Evolutionary conservation across 2,113 vertebrate genomes (phyloP), one percentile per base, ranked within the genome.

Genomic region (Hiodon alosoides): DNA sequence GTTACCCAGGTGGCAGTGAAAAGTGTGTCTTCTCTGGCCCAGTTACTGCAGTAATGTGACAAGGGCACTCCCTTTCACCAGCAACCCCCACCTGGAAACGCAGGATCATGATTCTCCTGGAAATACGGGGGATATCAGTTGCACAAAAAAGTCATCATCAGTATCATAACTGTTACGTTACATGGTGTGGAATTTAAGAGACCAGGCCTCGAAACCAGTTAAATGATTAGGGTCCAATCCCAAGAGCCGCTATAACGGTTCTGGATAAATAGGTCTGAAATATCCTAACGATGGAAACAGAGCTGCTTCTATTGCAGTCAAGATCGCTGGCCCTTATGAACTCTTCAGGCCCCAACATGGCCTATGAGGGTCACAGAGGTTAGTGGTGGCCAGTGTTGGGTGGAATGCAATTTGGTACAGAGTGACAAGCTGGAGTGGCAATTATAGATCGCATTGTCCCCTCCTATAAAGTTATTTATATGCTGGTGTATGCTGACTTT

Each of bases 1-100:
- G 87, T 86, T 83, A 86, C 76, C 86, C 84, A 86, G 85, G 83
- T 88, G 87, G 84, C 75, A 78, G 79, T 74, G 79, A 79, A 81
- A 87, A 81, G 84, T 60, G 79, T 84, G 79, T 81, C 79, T 79
- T 78, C 78, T 76, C 74, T 86, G 87, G 85, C 87, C 87, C 82
- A 87, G 81, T 89, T 89, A 82, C 69, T 77, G 79, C 78, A 73
- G 75, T 53, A 80, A 79, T 77, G 79, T 81, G 82, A 83, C 83
- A 79, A 81, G 64, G 4, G 77, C 76, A 71, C 79, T 74, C 82
- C 54, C 16, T 69, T 72, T 79, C 68, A 83, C 77, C 80, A 86
- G 80, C 82, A 85, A 82, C 76, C 76, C 59, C 14, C 50, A 16
- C 59, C 14, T 17, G 16, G 53, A 8, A 10, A 5, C 14, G 7